Evolutionary conservation across 2,797 vertebrate species (phyloP), one percentile per base, ranked within the genome.

Genomic region (Allochrocebus solatus): DNA sequence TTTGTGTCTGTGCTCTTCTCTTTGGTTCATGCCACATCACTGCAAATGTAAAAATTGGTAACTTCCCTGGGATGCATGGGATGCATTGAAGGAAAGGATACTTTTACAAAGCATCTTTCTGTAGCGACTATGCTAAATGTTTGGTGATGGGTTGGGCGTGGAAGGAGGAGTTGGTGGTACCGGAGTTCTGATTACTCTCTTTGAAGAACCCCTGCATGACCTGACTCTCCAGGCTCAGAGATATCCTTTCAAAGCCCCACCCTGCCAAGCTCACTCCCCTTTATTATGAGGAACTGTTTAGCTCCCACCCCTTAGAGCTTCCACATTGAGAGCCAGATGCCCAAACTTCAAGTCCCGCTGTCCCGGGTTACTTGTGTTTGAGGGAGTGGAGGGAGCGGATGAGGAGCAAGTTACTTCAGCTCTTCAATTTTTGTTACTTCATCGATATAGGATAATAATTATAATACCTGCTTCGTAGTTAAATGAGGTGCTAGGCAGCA

Each of bases 371-470:
- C n/a, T 82, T 1, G 1, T 55, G 19, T 24, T 53, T 74, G 57
- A 36, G 28, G 26, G 14, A 1, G 4, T 6, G 1, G 22, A 2
- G 19, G 16, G 19, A 53, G 3, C 1, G 19, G 10, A 4, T 26
- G 33, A 28, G 21, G 2, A 12, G 30, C 16, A 43, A 59, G 28
- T 43, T 33, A 9, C 43, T 36, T 50, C 14, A 28, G 8, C 36
- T n/a, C 53, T 92, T 30, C 28, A 16, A 26, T 24, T 4, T 41
- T 70, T 83, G 2, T 75, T 17, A 48, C 86, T 94, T 86, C 21
- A 9, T n/a, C 3, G 17, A 19, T 30, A 1, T 0, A 24, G 2
- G 11, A 82, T n/a, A 28, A 4, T 43, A n/a, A 61, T 85, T 57
- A 61, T 33, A n/a, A 55, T 14, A 17, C 13, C 10, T 28, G 9